Percentiles rank a stretch among this genome's conserved stretches.
phyloP scores from a whole-genome alignment of 2,113 vertebrate genomes.

The Pollimyrus isidori region DNA sequence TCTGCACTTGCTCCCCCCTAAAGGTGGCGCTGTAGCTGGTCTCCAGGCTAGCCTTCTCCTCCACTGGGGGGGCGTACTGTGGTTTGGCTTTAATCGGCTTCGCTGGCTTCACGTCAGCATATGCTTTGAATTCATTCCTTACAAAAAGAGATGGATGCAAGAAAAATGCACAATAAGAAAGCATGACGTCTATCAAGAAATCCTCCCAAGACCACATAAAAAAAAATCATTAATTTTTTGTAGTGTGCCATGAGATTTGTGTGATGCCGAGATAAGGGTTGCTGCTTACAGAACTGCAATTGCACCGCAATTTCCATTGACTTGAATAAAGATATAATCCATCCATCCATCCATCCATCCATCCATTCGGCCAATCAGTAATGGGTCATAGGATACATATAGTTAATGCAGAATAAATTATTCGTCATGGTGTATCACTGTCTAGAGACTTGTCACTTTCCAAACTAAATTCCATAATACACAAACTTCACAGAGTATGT shows the following conservation, averaged over 20 bases:
- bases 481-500: background rate
- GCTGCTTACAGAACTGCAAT: background rate
- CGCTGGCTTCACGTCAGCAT: constrained; percentile 80
- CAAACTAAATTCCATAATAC: background rate
- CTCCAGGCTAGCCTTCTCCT: constrained; percentile 74
- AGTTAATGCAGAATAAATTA: background rate
- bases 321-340: background rate
- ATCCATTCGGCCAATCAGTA: background rate
- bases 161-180: background rate
- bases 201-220: background rate
- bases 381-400: background rate
- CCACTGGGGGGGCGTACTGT: constrained; percentile 76
- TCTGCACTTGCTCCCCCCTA: constrained; percentile 81
- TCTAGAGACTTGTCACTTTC: background rate
- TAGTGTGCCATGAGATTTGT: background rate
- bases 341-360: background rate
- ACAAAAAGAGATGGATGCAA: constrained; percentile 1
- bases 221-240: background rate
- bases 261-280: background rate
- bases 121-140: constrained; percentile 92
- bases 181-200: background rate
- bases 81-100: constrained; percentile 78
- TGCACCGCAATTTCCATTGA: background rate
- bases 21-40: constrained; percentile 92
- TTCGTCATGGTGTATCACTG: background rate